These are phyloP conservation scores for Baccha elongata DNA, from an alignment of 2,888 invertebrate genomes.

Conservation along the genomic window DNA sequence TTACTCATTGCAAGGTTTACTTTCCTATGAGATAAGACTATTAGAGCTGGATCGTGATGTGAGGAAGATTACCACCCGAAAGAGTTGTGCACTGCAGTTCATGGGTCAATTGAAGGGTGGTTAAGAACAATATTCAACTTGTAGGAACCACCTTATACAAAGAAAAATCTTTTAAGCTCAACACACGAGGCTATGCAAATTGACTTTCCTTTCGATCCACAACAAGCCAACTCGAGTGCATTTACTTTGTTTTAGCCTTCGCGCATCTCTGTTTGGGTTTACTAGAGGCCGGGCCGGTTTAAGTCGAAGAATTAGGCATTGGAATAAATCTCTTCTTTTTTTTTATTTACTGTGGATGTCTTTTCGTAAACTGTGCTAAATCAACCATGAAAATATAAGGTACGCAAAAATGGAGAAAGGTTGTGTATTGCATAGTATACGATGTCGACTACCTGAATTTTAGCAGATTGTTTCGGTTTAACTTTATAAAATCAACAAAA, in stretches of 20 bases:
- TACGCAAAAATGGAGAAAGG: slow-evolving; percentile 72
- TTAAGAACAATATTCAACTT: slow-evolving; percentile 43
- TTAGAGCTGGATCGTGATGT: slow-evolving; percentile 65
- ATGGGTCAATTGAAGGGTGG: slow-evolving; percentile 62
- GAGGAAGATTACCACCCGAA: slow-evolving; percentile 43
- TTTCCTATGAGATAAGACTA: slow-evolving; percentile 33
- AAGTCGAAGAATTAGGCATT: slow-evolving; percentile 51
- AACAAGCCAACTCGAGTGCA: slow-evolving; percentile 37
- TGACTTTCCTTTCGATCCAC: slow-evolving; percentile 6
- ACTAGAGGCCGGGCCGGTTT: slow-evolving; percentile 38
- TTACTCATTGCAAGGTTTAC: slow-evolving; percentile 44
- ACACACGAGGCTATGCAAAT: slow-evolving; percentile 37
- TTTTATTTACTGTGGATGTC: slow-evolving; percentile 3
- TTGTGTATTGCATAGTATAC: slow-evolving; percentile 22
- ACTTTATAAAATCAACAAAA: slow-evolving; percentile 25
- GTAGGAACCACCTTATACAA: slow-evolving; percentile 28
- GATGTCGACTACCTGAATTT: slow-evolving; percentile 63
- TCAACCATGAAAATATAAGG: slow-evolving; percentile 71
- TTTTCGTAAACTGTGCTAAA: slow-evolving; percentile 66
- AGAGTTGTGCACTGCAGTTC: slow-evolving; percentile 37
- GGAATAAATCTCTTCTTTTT: slow-evolving; percentile 52
- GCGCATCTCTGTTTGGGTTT: slow-evolving; percentile 31
- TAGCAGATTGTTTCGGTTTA: slow-evolving; percentile 63
- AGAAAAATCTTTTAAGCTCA: slow-evolving; percentile 12
- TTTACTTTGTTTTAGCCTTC: slow-evolving; percentile 35